Percentiles rank a stretch among this genome's conserved stretches.
These are phyloP conservation scores for Percopsis transmontana DNA, from an alignment of 2,113 vertebrate species.

Conservation along the genomic window DNA sequence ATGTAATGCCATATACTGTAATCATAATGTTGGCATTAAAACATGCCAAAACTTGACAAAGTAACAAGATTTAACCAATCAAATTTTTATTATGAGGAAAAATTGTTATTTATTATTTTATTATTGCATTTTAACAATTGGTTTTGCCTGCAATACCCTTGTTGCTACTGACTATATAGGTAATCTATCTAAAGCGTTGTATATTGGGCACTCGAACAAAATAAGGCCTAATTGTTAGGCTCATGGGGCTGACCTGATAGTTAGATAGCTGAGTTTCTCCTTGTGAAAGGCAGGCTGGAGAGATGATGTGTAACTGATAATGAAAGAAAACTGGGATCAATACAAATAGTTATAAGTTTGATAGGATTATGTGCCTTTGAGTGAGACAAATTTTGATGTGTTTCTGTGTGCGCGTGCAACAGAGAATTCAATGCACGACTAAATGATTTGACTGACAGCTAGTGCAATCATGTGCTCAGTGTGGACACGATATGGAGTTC, in stretches of 20 bases:
- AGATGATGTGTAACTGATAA: constrained; percentile 62
- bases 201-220: constrained; percentile 25
- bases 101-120: background rate
- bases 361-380: constrained; percentile 24
- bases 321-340: constrained; percentile 64
- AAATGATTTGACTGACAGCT: too few relatives aligned
- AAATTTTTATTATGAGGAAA: too few relatives aligned
- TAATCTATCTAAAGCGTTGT: constrained; percentile 17
- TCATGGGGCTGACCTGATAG: constrained; percentile 5
- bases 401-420: background rate
- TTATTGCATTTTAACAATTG: background rate
- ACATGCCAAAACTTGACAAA: background rate
- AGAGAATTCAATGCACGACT: too few relatives aligned
- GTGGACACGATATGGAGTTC: too few relatives aligned
- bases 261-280: constrained; percentile 37
- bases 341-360: constrained; percentile 50
- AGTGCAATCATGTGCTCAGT: too few relatives aligned
- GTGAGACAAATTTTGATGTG: background rate
- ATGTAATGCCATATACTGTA: too few relatives aligned
- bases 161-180: constrained; percentile 14
- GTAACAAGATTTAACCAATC: background rate
- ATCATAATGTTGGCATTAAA: too few relatives aligned
- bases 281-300: background rate
- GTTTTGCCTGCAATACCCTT: background rate
- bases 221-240: background rate